phyloP scores from a whole-genome alignment of 2,888 invertebrate genomes.

The Allygus modestus region DNA sequence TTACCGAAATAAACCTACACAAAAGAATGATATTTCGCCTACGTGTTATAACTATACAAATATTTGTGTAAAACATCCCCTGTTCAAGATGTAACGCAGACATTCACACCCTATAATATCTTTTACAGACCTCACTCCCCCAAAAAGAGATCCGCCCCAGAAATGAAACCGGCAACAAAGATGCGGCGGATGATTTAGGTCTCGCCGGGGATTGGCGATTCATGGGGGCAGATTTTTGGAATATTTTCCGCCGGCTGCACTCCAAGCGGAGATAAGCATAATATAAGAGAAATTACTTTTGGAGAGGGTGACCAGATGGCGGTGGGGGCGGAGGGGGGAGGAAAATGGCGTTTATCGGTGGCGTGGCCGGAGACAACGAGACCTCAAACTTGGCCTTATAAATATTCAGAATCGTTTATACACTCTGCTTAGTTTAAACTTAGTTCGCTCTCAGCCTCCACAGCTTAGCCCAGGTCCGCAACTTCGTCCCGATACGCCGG shows the following conservation, averaged over 20 bases:
- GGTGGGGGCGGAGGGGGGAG: background rate
- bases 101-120: slow-evolving; percentile 18
- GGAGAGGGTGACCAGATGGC: slow-evolving; percentile 41
- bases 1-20: too few species aligned
- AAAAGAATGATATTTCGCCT: too few species aligned
- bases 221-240: slow-evolving; percentile 56
- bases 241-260: slow-evolving; percentile 55
- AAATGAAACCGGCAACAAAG: slow-evolving; percentile 45
- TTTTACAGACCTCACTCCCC: slow-evolving; percentile 19
- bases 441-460: slow-evolving; percentile 47
- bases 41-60: too few species aligned
- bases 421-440: slow-evolving; percentile 49
- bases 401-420: slow-evolving; percentile 60
- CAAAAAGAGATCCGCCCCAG: slow-evolving; percentile 3
- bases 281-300: slow-evolving; percentile 57
- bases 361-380: slow-evolving; percentile 30
- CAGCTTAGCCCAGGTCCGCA: slow-evolving; percentile 19
- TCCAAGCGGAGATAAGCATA: slow-evolving; percentile 55
- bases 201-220: slow-evolving; percentile 44
- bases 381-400: slow-evolving; percentile 50
- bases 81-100: background rate
- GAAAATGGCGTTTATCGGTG: slow-evolving; percentile 42
- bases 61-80: too few species aligned
- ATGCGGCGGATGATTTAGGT: slow-evolving; percentile 36
- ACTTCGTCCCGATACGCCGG: slow-evolving; percentile 23